These are phyloP conservation scores for Oncorhynchus tshawytscha DNA, from an alignment of 2,113 vertebrate species.

Conservation along the genomic window DNA sequence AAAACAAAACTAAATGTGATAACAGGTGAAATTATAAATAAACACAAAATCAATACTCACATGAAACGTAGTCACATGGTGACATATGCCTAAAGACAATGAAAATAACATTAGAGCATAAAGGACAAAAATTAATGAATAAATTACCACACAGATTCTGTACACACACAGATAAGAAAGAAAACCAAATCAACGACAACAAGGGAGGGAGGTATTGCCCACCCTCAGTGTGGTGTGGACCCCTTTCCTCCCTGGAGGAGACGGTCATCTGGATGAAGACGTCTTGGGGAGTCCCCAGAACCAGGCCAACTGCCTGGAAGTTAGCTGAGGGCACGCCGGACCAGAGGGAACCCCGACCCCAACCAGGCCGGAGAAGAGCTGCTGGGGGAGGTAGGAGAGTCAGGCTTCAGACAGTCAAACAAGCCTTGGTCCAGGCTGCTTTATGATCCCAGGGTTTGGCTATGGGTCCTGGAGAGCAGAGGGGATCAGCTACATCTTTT, in stretches of 20 bases:
- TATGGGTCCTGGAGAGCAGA: conserved; percentile 77
- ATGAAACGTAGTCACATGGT: conserved; percentile 72
- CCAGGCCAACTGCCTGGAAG: conserved; percentile 86
- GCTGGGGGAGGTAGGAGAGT: conserved; percentile 79
- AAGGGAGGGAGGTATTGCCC: conserved; percentile 75
- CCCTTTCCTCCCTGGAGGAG: conserved; percentile 82
- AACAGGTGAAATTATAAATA: conserved; percentile 8
- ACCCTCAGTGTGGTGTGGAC: conserved; percentile 73
- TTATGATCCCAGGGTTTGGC: conserved; percentile 89
- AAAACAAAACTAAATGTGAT: conserved; percentile 1
- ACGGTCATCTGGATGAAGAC: conserved; percentile 94
- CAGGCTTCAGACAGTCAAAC: conserved; percentile 92
- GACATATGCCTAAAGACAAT: conserved; percentile 75
- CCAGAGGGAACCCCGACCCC: conserved; percentile 69
- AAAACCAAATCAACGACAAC: not conserved
- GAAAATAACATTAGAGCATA: conserved; percentile 22
- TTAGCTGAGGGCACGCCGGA: conserved; percentile 76
- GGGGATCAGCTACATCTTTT: not conserved
- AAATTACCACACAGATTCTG: not conserved
- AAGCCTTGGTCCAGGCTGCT: conserved; percentile 87
- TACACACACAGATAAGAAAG: not conserved
- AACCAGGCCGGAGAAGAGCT: conserved; percentile 87
- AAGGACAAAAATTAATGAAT: not conserved
- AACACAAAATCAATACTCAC: conserved; percentile 78
- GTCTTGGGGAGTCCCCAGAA: conserved; percentile 86